Conservation (phyloP, 1,140 invertebrate genomes). For the Ditylenchus dipsaci region DNA sequence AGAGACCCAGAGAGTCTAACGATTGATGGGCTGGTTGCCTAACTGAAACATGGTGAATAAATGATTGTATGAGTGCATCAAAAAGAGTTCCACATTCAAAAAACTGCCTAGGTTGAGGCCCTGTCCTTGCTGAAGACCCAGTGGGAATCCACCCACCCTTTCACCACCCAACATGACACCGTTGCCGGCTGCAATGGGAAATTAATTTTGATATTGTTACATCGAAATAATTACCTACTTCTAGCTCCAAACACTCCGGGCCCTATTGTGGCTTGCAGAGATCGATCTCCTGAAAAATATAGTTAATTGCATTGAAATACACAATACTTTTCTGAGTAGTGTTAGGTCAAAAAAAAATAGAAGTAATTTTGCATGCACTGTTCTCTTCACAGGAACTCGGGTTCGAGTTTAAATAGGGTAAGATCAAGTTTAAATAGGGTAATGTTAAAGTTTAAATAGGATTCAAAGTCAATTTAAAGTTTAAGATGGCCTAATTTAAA, state of each 20-base stretch:
- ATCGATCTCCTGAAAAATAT: constrained; percentile 15
- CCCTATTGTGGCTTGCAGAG: constrained; percentile 31
- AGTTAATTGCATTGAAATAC: not conserved
- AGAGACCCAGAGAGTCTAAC: not conserved
- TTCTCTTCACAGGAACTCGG: too few species aligned
- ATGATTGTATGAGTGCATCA: too few species aligned
- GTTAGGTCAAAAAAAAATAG: too few species aligned
- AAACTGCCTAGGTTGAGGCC: constrained; percentile 38
- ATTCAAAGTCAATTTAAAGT: too few species aligned
- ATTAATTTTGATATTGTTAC: constrained; percentile 6
- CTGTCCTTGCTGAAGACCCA: constrained; percentile 28
- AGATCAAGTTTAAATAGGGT: too few species aligned
- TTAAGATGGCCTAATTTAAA: too few species aligned
- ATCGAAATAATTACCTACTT: constrained; percentile 15
- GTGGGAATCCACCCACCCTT: constrained; percentile 34
- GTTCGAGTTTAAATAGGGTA: too few species aligned
- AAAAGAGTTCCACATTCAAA: constrained; percentile 23
- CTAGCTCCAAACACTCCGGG: constrained; percentile 37
- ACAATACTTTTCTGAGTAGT: too few species aligned
- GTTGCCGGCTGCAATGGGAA: constrained; percentile 29
- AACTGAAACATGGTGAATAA: not conserved
- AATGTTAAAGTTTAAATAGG: too few species aligned
- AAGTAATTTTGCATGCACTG: too few species aligned
- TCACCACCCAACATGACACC: constrained; percentile 30
- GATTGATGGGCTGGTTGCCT: not conserved